phyloP scores from a whole-genome alignment of 2,113 vertebrate species.

The Alexandromys fortis region DNA sequence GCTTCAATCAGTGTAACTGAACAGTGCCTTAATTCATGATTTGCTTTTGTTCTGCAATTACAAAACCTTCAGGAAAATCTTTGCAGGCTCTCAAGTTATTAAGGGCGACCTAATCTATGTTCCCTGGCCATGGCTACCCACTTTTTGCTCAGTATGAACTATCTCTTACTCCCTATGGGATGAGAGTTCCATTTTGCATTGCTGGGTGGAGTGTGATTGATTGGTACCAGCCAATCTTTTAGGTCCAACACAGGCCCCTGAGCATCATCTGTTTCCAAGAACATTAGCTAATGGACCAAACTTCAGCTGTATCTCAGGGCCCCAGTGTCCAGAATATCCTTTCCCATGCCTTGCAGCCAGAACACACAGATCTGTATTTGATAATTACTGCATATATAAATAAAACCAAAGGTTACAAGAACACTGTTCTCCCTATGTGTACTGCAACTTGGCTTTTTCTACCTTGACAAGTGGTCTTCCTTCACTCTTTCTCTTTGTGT shows the following conservation, averaged over 20 bases:
- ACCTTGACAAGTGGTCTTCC: neutral
- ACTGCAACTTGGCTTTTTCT: neutral
- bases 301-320: too few species aligned
- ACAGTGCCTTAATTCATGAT: neutral
- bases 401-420: neutral
- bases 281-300: accelerated
- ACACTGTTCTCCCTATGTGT: too few species aligned
- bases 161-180: neutral
- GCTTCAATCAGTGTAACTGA: neutral
- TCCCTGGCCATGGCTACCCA: neutral
- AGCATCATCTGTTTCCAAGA: neutral
- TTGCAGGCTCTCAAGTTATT: neutral
- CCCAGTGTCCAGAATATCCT: too few species aligned
- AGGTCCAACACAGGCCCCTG: accelerated
- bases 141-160: neutral
- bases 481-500: neutral
- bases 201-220: accelerated
- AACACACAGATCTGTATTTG: accelerated
- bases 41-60: neutral
- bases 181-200: neutral
- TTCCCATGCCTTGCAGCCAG: neutral
- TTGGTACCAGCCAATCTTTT: accelerated
- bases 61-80: neutral
- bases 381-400: neutral
- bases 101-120: neutral